phyloP scores from a whole-genome alignment of 2,797 vertebrate genomes.

The Thamnophis elegans region DNA sequence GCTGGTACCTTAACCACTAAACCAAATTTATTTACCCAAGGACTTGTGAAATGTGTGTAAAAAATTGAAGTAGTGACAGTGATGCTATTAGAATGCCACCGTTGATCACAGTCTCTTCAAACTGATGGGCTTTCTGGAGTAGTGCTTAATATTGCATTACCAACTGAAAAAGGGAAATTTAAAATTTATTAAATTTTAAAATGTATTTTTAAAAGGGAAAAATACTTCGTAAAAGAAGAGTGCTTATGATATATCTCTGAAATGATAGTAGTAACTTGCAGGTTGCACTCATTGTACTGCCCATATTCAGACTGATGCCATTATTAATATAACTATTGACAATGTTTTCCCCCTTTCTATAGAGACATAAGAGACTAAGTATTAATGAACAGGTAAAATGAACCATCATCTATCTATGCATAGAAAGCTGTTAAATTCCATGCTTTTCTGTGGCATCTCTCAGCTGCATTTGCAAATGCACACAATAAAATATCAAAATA shows the following conservation, averaged over 20 bases:
- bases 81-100: neutral
- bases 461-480: neutral
- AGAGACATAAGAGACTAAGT: conserved; percentile 26
- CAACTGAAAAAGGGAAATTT: neutral
- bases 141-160: neutral
- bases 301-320: neutral
- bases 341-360: neutral
- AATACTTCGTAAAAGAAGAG: neutral
- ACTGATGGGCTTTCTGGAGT: neutral
- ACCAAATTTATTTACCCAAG: neutral
- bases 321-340: neutral
- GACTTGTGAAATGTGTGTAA: neutral
- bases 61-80: neutral
- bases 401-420: neutral
- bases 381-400: conserved; percentile 25
- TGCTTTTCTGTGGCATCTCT: neutral
- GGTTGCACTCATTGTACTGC: neutral
- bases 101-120: neutral
- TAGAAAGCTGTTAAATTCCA: conserved; percentile 9
- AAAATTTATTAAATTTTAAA: neutral
- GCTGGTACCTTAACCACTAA: neutral
- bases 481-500: neutral
- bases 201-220: neutral
- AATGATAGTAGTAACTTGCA: neutral
- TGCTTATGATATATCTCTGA: neutral